phyloP scores from a whole-genome alignment of 2,888 invertebrate genomes.

The Sepiola atlantica region DNA sequence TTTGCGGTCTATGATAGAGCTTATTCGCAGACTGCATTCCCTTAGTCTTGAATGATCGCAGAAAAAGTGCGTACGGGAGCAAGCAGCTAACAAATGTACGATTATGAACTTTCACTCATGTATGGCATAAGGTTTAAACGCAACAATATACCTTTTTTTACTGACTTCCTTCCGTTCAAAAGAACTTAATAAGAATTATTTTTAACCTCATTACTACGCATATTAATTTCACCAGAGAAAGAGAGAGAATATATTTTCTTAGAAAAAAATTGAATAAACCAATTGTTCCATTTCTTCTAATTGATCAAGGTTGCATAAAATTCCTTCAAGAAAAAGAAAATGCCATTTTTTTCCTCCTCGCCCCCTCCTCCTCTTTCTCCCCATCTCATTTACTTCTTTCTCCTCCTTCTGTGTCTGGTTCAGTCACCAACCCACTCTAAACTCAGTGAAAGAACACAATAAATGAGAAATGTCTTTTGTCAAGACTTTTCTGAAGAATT shows the following conservation, averaged over 20 bases:
- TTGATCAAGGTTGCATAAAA: background rate
- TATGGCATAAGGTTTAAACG: no score
- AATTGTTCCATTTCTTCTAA: background rate
- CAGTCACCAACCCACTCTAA: background rate
- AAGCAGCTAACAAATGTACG: no score
- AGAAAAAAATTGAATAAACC: background rate
- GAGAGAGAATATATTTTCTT: background rate
- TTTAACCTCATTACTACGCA: background rate
- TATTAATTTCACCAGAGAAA: background rate
- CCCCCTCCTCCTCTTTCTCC: background rate
- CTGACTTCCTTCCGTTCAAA: background rate
- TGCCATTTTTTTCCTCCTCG: background rate
- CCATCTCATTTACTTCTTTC: background rate
- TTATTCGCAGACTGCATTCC: no score
- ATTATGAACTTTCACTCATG: no score
- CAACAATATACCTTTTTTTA: background rate
- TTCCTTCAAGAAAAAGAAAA: background rate
- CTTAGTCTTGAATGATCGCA: no score
- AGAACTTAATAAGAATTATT: background rate
- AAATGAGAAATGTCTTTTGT: constrained; percentile 10
- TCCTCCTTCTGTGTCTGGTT: background rate
- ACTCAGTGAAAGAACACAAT: background rate
- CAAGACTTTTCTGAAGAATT: background rate
- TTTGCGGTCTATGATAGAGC: no score
- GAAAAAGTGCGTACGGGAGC: no score